Evolutionary conservation across 2,888 invertebrate species (phyloP), one percentile per base, ranked within the genome.

Genomic region (Scaptomyza polygonia): DNA sequence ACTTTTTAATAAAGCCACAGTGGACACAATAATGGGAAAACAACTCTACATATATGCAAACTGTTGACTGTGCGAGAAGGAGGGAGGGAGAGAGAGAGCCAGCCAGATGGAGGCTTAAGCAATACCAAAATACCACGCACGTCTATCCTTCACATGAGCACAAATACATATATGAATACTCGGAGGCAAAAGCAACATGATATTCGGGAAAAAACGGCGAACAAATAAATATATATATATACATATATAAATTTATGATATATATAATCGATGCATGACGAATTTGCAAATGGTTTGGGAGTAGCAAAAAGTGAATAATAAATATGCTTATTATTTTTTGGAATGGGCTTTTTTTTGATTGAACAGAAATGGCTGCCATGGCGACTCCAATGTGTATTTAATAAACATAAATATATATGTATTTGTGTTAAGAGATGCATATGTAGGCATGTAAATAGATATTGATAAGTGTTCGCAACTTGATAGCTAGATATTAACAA

Each of bases 1-100:
- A 79, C 64, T 85, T 82, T 87, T 82, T 82, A 88, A 85, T 87
- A 87, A 87, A 67, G 79, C 82, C 78, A 64, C 79, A 67, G 73
- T 51, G 51, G 74, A 74, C 59, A 49, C 63, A 18, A 64, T 58
- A 81, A 83, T 66, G 66, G 67, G 34, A 72, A 56, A 75, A 45
- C 42, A 57, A 32, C 42, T 49, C 44, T 57, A 56, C 64, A 51
- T 65, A 56, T 66, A 51, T 65, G 65, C 73, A 59, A 43, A 78
- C 61, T 59, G 53, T 57, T 44, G 44, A 16, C 55, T 16, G 8
- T 16, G 32, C 3, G 34, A 36, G 34, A 36, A 9, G 5, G 9
- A 6, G 14, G 5, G 14, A 14, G 34, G n/a, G 14, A 2, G 9
- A 6, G 14, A n/a, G 14, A 14, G 34, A 34, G 14, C 14, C 14